Conservation (phyloP, 2,113 vertebrate genomes). For the Sinocyclocheilus anophthalmus region DNA sequence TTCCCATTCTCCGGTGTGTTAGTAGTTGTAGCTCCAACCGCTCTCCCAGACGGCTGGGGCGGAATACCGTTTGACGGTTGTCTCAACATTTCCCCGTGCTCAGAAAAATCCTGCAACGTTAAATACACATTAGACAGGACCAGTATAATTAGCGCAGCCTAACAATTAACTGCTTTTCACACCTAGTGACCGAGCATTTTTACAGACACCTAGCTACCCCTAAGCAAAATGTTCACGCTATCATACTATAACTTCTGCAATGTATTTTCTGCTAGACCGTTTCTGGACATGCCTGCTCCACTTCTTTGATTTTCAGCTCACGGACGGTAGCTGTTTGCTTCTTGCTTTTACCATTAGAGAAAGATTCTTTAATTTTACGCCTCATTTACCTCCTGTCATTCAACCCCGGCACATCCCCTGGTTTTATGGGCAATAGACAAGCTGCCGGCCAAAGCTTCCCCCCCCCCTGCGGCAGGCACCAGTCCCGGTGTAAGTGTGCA, state of each 20-base stretch:
- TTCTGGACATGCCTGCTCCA: conserved; percentile 30
- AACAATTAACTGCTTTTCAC: neutral
- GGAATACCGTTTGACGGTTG: conserved; percentile 72
- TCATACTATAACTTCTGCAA: neutral
- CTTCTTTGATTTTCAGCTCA: conserved; percentile 84
- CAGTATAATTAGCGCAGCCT: conserved; percentile 36
- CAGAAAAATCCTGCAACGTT: conserved; percentile 83
- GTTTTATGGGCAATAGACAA: conserved; percentile 80
- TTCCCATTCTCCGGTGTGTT: conserved; percentile 77
- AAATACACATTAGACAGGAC: conserved; percentile 36
- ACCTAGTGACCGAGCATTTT: neutral
- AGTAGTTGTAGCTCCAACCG: conserved; percentile 68
- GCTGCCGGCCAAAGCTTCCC: conserved; percentile 67
- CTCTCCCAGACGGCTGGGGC: conserved; percentile 71
- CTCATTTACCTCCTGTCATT: conserved; percentile 98
- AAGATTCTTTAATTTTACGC: conserved; percentile 99
- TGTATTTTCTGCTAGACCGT: neutral
- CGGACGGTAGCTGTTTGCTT: conserved; percentile 71
- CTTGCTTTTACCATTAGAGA: conserved; percentile 83
- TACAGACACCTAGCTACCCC: neutral
- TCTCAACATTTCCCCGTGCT: conserved; percentile 85
- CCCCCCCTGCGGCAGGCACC: too few species aligned
- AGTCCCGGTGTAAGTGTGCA: too few species aligned
- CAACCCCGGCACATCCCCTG: conserved; percentile 82
- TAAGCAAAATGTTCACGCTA: neutral